Evolutionary conservation across 53 echinoderm and acorn worm species (phyloP).

Genomic region (Arbacia lixula): DNA sequence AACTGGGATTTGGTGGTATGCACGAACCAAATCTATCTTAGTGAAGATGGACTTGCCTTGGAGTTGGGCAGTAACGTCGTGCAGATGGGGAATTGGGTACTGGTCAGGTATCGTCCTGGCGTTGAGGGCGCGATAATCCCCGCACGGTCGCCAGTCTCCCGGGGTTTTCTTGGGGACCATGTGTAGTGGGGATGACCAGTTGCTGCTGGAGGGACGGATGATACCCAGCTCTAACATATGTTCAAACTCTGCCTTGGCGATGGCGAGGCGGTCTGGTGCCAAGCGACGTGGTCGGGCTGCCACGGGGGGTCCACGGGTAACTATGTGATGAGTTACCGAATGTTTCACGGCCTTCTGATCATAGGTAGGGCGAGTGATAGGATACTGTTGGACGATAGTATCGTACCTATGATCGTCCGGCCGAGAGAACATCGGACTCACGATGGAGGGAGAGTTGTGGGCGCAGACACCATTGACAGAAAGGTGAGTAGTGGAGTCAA

Average conservation of each 20-base stretch:
- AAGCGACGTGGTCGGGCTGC: slow-evolving; percentile 36
- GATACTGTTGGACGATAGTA: not conserved
- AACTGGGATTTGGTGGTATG: slow-evolving; percentile 51
- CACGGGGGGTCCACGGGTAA: slow-evolving; percentile 41
- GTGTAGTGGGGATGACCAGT: slow-evolving; percentile 51
- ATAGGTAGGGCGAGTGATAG: too few relatives aligned
- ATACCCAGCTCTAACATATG: slow-evolving; percentile 50
- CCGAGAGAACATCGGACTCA: not conserved
- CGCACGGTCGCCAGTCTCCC: slow-evolving; percentile 62
- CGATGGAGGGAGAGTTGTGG: not conserved
- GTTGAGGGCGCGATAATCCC: slow-evolving; percentile 53
- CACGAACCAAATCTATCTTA: slow-evolving; percentile 35
- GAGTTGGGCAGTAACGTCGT: slow-evolving; percentile 39
- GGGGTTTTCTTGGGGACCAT: slow-evolving; percentile 46
- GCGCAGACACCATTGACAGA: not conserved
- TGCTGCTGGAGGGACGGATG: slow-evolving; percentile 29
- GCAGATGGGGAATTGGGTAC: slow-evolving; percentile 47
- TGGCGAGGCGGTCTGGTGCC: not conserved
- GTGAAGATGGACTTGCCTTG: slow-evolving; percentile 29
- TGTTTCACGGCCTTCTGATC: slow-evolving; percentile 34
- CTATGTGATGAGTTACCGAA: slow-evolving; percentile 41
- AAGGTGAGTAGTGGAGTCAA: slow-evolving; percentile 36
- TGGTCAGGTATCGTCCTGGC: slow-evolving; percentile 17
- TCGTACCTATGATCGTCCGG: not conserved
- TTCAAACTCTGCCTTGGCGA: slow-evolving; percentile 37